These are phyloP conservation scores for Xylota segnis DNA, from an alignment of 2,888 invertebrate species.

Conservation along the genomic window DNA sequence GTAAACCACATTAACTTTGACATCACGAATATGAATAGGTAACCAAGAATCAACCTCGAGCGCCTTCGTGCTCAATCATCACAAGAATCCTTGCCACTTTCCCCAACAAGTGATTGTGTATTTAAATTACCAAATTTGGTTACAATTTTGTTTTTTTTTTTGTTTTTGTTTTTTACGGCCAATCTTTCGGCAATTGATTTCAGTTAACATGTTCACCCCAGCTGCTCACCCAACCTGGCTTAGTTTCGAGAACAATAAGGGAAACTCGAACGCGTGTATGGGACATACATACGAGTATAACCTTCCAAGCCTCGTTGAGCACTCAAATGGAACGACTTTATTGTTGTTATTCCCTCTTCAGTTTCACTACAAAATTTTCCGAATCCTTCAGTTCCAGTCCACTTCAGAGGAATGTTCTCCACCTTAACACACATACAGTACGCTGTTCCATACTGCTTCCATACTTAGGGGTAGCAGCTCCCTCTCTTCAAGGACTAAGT, in stretches of 20 bases:
- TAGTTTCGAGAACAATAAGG: neutral
- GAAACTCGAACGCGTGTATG: constrained; percentile 1
- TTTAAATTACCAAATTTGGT: constrained; percentile 11
- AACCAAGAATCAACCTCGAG: neutral
- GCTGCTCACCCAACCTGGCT: constrained; percentile 14
- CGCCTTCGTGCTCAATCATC: constrained; percentile 10
- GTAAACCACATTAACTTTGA: neutral
- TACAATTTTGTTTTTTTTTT: constrained; percentile 1
- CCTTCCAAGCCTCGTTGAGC: constrained; percentile 17
- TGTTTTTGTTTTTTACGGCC: neutral
- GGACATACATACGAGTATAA: constrained; percentile 5
- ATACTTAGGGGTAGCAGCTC: constrained; percentile 5
- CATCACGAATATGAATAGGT: constrained; percentile 2
- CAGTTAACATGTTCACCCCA: constrained; percentile 24
- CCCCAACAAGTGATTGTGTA: neutral
- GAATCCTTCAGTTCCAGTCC: neutral
- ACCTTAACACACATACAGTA: neutral
- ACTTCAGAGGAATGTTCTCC: neutral
- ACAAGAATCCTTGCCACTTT: neutral
- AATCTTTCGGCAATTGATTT: constrained; percentile 22
- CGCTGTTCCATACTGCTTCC: neutral
- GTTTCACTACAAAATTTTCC: neutral
- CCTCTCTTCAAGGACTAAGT: neutral
- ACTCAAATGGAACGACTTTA: constrained; percentile 3
- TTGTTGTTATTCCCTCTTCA: constrained; percentile 6